phyloP scores from a whole-genome alignment of 2,888 invertebrate genomes.

The Eristalinus sepulchralis region DNA sequence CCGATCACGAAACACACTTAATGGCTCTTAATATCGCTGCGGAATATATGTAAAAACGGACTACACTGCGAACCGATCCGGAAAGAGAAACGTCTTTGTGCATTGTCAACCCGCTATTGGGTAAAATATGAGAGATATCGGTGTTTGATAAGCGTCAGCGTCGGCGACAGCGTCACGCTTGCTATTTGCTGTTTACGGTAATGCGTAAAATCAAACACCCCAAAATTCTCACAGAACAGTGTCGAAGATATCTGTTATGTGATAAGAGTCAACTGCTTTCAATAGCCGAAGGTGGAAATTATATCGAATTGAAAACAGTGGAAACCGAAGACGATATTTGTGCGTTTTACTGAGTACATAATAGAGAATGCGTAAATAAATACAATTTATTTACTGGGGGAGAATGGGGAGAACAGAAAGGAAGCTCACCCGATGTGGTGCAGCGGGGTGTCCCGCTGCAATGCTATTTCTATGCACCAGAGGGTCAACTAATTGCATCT shows the following conservation, averaged over 20 bases:
- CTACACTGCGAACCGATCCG: not conserved
- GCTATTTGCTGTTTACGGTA: not conserved
- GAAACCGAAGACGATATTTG: too few relatives aligned
- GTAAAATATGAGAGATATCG: not conserved
- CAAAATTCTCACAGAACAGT: not conserved
- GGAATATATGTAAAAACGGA: not conserved
- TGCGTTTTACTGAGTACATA: too few relatives aligned
- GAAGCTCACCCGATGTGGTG: conserved; percentile 41
- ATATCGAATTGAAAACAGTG: too few relatives aligned
- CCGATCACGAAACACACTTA: not conserved
- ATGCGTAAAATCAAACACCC: not conserved
- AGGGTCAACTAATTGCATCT: conserved; percentile 48
- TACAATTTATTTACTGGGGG: too few relatives aligned
- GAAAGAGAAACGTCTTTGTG: conserved; percentile 4
- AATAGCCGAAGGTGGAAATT: too few relatives aligned
- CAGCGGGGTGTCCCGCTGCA: not conserved
- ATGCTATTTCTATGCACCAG: conserved; percentile 21
- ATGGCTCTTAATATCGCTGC: not conserved
- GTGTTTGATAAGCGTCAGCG: not conserved
- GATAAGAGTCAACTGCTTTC: not conserved
- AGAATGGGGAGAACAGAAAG: not conserved
- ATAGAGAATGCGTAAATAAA: too few relatives aligned
- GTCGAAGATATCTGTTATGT: not conserved
- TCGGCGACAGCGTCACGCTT: not conserved
- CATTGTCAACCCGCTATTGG: conserved; percentile 29